Evolutionary conservation across 2,797 vertebrate genomes (phyloP), one percentile per base, ranked within the genome.

Genomic region (Onychomys arenicola): DNA sequence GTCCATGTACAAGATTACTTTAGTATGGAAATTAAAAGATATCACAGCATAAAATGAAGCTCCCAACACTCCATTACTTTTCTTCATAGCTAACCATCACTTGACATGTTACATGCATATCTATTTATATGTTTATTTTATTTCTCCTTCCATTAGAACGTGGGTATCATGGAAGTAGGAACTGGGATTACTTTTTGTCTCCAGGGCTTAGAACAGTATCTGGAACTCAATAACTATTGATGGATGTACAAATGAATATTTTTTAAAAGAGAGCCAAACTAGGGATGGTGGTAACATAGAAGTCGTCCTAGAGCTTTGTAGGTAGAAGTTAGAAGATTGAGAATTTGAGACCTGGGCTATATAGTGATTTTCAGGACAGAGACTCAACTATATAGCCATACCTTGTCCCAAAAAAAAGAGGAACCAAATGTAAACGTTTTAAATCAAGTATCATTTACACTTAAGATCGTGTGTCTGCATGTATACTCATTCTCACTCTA

Each of bases 401-500:
- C 65, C 21, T 69, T 86, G 21, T 11, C 43, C 63, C 14, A n/a
- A 46, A 84, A 63, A 61, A 40, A 96, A 19, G 67, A 78, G 3
- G 69, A 11, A 43, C 86, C 94, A 87, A 69, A 75, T 27, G 65
- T 96, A 90, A 67, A 75, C 37, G 80, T 61, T 80, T 94, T 34
- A 69, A 94, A 57, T 65, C 23, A 52, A 82, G 40, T 65, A 90
- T 46, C 67, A 78, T 13, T 77, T 89, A 92, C 75, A 78, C 37
- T 71, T 55, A 91, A 92, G 37, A 55, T 81, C 86, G 25, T 46
- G 52, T 46, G 17, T 73, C 40, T 75, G 34, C 46, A 83, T 86
- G 40, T 81, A 61, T 40, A 63, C 16, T 69, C 49, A 69, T 81
- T 97, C 16, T 69, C 43, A 63, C 69, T 97, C 95, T 95, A 34